A percentile compares a stretch with the other conserved stretches of the same genome.
phyloP scores from a whole-genome alignment of 1,140 invertebrate species.

The Bombus superbus region DNA sequence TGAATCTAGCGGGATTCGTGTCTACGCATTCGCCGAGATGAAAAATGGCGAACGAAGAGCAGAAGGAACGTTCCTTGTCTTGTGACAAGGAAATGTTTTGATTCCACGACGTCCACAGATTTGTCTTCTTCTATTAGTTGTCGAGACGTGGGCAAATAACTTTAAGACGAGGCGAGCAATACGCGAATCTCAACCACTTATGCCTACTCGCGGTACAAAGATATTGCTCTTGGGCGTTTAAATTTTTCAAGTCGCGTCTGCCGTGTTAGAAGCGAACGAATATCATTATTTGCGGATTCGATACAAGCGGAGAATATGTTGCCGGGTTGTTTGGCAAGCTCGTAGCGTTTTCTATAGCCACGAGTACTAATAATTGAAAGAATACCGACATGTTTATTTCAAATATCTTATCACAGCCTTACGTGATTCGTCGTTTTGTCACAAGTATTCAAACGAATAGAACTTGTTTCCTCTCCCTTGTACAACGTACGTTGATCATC shows the following conservation, averaged over 20 bases:
- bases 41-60: not conserved
- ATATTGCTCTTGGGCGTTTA: constrained; percentile 13
- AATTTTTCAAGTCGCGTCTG: not conserved
- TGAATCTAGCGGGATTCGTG: constrained; percentile 34
- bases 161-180: constrained; percentile 16
- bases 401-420: no score
- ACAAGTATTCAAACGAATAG: no score
- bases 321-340: not conserved
- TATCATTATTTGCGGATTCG: not conserved
- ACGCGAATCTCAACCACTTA: constrained; percentile 4
- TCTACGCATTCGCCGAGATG: constrained; percentile 34
- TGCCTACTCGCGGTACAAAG: not conserved
- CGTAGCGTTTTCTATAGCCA: not conserved
- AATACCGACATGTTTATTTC: no score
- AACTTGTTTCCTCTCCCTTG: no score
- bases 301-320: not conserved
- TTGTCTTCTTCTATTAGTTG: constrained; percentile 6
- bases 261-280: not conserved
- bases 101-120: constrained; percentile 36
- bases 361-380: no score
- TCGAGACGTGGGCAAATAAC: constrained; percentile 18
- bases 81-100: constrained; percentile 26
- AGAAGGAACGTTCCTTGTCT: not conserved
- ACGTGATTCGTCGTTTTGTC: no score
- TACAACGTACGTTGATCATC: no score